Percentiles rank a stretch among this genome's conserved stretches.
These are phyloP conservation scores for Glareola pratincola DNA, from an alignment of 2,113 vertebrate species.

Conservation along the genomic window DNA sequence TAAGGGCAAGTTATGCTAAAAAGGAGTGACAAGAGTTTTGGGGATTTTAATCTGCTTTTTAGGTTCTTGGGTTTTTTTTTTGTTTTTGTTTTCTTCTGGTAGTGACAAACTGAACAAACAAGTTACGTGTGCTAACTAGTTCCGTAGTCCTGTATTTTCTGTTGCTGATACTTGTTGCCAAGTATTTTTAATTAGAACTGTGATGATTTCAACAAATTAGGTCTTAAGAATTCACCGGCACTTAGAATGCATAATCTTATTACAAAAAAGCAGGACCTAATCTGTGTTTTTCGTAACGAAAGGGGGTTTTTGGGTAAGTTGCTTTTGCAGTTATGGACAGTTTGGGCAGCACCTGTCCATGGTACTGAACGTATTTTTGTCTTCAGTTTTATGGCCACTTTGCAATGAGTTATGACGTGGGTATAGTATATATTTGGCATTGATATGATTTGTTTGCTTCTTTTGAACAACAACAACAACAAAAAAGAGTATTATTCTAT, in stretches of 20 bases:
- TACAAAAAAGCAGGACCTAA: neutral
- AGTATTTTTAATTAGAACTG: neutral
- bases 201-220: neutral
- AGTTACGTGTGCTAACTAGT: neutral
- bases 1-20: slow-evolving; percentile 12
- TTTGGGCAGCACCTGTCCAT: slow-evolving; percentile 48
- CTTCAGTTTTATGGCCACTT: neutral
- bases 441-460: neutral
- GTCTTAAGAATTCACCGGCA: neutral
- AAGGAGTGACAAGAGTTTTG: slow-evolving; percentile 42
- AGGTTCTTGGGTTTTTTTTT: neutral
- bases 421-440: neutral
- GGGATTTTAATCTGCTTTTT: slow-evolving; percentile 29
- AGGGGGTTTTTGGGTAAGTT: neutral
- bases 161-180: neutral
- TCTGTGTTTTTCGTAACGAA: neutral
- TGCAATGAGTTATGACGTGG: neutral
- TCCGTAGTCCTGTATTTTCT: neutral
- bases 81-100: neutral
- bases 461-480: neutral
- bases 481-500: neutral
- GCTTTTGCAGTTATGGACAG: fast-evolving
- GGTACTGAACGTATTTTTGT: slow-evolving; percentile 38
- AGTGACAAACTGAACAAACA: neutral
- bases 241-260: neutral